A percentile compares a stretch with the other conserved stretches of the same genome.
Conservation (phyloP, 1,140 invertebrate genomes). For the Coptotermes formosanus region DNA sequence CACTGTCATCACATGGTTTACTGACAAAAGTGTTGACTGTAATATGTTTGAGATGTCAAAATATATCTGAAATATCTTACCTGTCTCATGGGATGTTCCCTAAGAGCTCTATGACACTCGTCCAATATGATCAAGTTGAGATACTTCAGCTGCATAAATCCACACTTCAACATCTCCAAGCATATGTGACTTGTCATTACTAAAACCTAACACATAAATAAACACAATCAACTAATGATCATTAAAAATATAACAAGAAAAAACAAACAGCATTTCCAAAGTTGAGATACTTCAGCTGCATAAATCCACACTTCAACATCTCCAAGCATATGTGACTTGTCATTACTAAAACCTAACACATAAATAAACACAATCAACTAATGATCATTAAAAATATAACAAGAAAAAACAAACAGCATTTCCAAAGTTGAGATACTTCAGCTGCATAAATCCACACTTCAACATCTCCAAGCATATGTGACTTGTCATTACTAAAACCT, state of each 20-base stretch:
- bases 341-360: slow-evolving; percentile 63
- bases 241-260: neutral
- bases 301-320: slow-evolving; percentile 53
- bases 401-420: neutral
- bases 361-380: neutral
- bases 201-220: slow-evolving; percentile 53
- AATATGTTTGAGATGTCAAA: neutral
- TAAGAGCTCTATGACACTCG: slow-evolving; percentile 69
- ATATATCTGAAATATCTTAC: slow-evolving; percentile 41
- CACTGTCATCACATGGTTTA: too few species aligned
- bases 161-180: slow-evolving; percentile 54
- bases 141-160: slow-evolving; percentile 52
- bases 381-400: slow-evolving; percentile 28
- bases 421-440: slow-evolving; percentile 67
- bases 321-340: slow-evolving; percentile 64
- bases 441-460: slow-evolving; percentile 49
- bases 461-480: slow-evolving; percentile 63
- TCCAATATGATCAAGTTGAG: slow-evolving; percentile 80
- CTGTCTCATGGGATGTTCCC: slow-evolving; percentile 50
- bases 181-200: slow-evolving; percentile 70
- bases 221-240: slow-evolving; percentile 25
- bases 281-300: slow-evolving; percentile 61
- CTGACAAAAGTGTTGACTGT: too few species aligned
- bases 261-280: too few species aligned
- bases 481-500: slow-evolving; percentile 71